phyloP scores from a whole-genome alignment of 1,140 invertebrate genomes.

The Drosophila melanica region DNA sequence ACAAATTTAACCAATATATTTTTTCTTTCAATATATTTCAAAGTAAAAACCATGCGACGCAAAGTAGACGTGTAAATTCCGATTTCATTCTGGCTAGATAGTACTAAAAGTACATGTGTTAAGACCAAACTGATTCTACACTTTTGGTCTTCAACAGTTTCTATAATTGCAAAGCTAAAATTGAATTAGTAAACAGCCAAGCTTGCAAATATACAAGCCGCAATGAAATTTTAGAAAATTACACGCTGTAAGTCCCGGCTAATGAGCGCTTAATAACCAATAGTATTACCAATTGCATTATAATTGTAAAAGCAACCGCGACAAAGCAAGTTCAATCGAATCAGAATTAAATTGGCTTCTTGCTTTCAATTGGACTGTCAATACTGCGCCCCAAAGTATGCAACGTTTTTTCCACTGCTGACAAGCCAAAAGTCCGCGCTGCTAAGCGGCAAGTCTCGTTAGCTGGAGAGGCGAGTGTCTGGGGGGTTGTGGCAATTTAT shows the following conservation, averaged over 20 bases:
- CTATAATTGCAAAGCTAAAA: too few relatives aligned
- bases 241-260: neutral
- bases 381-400: constrained; percentile 55
- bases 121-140: too few relatives aligned
- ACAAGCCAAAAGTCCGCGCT: constrained; percentile 17
- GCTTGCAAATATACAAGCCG: too few relatives aligned
- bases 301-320: neutral
- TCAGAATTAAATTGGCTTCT: constrained; percentile 1
- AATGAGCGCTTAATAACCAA: neutral
- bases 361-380: constrained; percentile 17
- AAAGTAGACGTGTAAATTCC: too few relatives aligned
- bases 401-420: constrained; percentile 34
- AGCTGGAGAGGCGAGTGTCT: too few relatives aligned
- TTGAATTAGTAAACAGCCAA: too few relatives aligned
- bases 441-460: neutral
- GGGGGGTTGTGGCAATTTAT: constrained; percentile 56
- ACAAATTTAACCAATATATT: too few relatives aligned
- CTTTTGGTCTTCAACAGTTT: too few relatives aligned
- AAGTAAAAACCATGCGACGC: too few relatives aligned
- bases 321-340: constrained; percentile 11
- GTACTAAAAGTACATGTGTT: too few relatives aligned
- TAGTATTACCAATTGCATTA: constrained; percentile 1
- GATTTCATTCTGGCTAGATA: too few relatives aligned
- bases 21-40: too few relatives aligned
- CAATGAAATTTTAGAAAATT: neutral